Base-by-base conservation (phyloP, 2,113 vertebrate genomes). In the Rhombomys opimus region DNA sequence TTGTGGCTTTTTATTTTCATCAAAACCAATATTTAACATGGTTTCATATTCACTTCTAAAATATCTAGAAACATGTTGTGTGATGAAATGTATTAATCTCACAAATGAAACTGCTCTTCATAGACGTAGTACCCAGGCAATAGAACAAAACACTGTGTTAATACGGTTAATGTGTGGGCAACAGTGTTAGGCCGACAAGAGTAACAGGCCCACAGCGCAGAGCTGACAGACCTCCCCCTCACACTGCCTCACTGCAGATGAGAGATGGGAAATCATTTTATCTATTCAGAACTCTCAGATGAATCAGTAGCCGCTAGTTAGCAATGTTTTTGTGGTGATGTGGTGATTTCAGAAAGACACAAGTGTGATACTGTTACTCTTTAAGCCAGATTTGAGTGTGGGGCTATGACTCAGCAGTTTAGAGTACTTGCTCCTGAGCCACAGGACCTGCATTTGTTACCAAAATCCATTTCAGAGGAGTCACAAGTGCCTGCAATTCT, bases 21-120 rank as follows among this genome's bases (percentile, higher is more conserved):
- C 11, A 50, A 92, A 88, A 87, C 38, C 11, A 82, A n/a, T 17
- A 86, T 30, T 30, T 38, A 95, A 93, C 63, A 18, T 61, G 32
- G 70, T 95, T 97, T 54, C 8, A 76, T 72, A 13, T 81, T 75
- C 68, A 22, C 27, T 15, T 88, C 15, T 46, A 59, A 88, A 12
- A 46, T 76, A 18, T 73, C 63, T 82, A 35, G 92, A 96, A 77
- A 81, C 11, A 13, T 25, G 14, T 68, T 77, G 35, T 76, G 75
- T 72, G 77, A 63, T 87, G 7, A 89, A 75, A 87, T 30, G 0
- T 73, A n/a, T 93, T 93, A 35, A 61, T 77, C 2, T 86, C 15
- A 72, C 1, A 38, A 75, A 94, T 87, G 68, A 52, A 94, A 85
- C 59, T 20, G 68, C 54, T 68, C 72, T n/a, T 63, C 81, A 86